Evolutionary conservation across 2,113 vertebrate species (phyloP).

Genomic region (Pionites leucogaster): DNA sequence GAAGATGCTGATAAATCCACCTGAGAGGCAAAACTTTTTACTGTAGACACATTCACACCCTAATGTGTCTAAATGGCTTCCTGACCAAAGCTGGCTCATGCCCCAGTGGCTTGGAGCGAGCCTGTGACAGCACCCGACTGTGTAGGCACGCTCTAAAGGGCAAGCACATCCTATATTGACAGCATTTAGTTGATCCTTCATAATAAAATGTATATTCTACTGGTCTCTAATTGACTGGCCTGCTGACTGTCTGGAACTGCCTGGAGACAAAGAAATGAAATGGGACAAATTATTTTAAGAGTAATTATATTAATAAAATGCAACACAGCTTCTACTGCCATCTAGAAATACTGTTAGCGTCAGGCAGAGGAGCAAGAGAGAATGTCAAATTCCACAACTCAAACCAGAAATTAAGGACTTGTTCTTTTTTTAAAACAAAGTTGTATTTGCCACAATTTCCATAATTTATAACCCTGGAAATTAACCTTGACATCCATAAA

Average conservation of each 20-base stretch:
- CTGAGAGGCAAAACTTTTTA: background rate
- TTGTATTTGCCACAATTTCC: slow-evolving; percentile 8
- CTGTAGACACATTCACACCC: background rate
- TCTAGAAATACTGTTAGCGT: background rate
- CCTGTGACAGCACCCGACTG: background rate
- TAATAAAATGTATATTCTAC: background rate
- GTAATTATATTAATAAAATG: slow-evolving; percentile 20
- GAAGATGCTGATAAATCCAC: background rate
- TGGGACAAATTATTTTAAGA: background rate
- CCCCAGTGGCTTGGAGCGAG: background rate
- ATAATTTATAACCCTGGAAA: slow-evolving; percentile 37
- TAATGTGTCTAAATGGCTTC: background rate
- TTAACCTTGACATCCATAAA: slow-evolving; percentile 37
- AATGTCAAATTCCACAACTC: background rate
- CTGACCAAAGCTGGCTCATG: background rate
- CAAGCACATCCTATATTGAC: background rate
- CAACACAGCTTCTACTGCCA: background rate
- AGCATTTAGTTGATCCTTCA: background rate
- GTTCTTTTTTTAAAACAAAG: background rate
- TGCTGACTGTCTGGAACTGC: slow-evolving; percentile 12
- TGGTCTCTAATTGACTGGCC: background rate
- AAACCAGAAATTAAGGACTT: slow-evolving; percentile 8
- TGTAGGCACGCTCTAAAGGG: background rate
- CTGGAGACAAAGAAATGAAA: background rate
- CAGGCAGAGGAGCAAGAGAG: background rate